Conservation (phyloP, 2,888 invertebrate species). For the Rotaria socialis region DNA sequence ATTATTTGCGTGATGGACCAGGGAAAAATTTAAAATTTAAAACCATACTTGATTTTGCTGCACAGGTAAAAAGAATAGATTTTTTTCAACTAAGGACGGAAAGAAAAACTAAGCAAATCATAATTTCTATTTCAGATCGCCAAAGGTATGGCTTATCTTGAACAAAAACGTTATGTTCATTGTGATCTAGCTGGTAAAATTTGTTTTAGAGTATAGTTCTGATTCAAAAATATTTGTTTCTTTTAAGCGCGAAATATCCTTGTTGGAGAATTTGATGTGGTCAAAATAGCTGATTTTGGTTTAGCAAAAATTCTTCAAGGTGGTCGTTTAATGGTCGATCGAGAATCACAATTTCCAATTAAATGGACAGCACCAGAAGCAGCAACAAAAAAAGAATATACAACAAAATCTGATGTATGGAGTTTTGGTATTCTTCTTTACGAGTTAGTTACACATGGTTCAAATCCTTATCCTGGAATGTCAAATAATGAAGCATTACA, state of each 20-base stretch:
- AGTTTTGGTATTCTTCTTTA: slow-evolving; percentile 46
- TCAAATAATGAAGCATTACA: slow-evolving; percentile 44
- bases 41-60: slow-evolving; percentile 87
- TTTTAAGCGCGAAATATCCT: slow-evolving; percentile 59
- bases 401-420: slow-evolving; percentile 47
- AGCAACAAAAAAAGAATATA: slow-evolving; percentile 72
- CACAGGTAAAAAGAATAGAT: slow-evolving; percentile 67
- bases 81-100: too few relatives aligned
- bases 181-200: slow-evolving; percentile 66
- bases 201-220: too few relatives aligned
- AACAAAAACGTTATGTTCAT: slow-evolving; percentile 71
- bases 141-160: slow-evolving; percentile 69
- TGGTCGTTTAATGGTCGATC: slow-evolving; percentile 47
- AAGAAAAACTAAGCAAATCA: background rate
- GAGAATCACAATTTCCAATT: slow-evolving; percentile 67
- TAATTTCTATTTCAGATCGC: slow-evolving; percentile 55
- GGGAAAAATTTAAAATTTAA: slow-evolving; percentile 62
- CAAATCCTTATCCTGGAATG: slow-evolving; percentile 47
- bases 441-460: slow-evolving; percentile 44
- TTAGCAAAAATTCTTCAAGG: slow-evolving; percentile 89
- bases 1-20: slow-evolving; percentile 71
- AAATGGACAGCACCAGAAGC: slow-evolving; percentile 57
- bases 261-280: slow-evolving; percentile 61
- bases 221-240: background rate
- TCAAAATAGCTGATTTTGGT: slow-evolving; percentile 90